phyloP scores from a whole-genome alignment of 2,888 invertebrate genomes.

The Aphodius sticticus region DNA sequence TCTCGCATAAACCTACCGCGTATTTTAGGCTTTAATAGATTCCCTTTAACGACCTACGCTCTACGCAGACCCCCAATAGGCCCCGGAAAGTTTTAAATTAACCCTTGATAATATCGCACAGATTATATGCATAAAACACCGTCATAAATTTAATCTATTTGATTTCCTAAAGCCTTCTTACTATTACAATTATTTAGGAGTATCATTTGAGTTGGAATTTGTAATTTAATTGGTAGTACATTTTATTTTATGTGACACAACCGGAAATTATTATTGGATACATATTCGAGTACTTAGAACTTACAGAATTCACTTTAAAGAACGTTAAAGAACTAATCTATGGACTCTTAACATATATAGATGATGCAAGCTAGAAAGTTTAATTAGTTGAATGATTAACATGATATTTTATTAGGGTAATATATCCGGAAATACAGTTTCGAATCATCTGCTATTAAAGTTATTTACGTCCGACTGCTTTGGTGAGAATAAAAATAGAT shows the following conservation, averaged over 20 bases:
- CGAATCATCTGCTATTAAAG: background rate
- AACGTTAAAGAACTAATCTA: background rate
- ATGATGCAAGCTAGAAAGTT: background rate
- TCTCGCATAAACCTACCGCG: background rate
- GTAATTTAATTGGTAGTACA: background rate
- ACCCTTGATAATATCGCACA: background rate
- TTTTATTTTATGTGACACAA: background rate
- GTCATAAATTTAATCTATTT: background rate
- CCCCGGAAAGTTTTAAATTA: background rate
- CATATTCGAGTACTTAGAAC: too few species aligned
- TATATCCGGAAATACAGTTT: background rate
- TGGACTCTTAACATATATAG: background rate
- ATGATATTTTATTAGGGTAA: background rate
- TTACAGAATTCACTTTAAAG: too few species aligned
- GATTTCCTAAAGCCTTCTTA: background rate
- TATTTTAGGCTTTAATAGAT: background rate
- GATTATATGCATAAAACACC: background rate
- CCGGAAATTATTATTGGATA: background rate
- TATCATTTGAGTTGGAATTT: too few species aligned
- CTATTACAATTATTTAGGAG: background rate
- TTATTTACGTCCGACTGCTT: background rate
- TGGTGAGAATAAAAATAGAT: background rate
- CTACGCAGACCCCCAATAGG: background rate
- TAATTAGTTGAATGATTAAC: too few species aligned
- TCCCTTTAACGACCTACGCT: background rate